phyloP scores from a whole-genome alignment of 2,113 vertebrate genomes.

The Grus americana region DNA sequence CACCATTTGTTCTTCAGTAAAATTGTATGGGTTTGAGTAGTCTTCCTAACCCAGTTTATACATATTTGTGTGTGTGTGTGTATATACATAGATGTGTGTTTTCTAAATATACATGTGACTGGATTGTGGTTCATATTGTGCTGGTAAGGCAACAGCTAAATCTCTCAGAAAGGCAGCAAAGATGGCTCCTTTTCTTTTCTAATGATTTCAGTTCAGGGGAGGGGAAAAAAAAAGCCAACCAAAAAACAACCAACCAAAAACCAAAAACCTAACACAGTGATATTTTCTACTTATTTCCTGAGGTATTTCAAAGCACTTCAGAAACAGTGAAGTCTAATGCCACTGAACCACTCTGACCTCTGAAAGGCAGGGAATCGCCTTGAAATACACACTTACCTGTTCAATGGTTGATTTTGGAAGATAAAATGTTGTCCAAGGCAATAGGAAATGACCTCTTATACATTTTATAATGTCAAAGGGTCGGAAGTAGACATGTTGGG shows the following conservation, averaged over 20 bases:
- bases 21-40: neutral
- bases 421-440: neutral
- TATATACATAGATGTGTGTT: neutral
- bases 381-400: neutral
- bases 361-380: constrained; percentile 9
- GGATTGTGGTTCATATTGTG: neutral
- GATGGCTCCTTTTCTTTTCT: neutral
- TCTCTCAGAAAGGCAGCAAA: neutral
- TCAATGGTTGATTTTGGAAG: neutral
- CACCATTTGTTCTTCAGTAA: neutral
- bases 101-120: neutral
- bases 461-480: neutral
- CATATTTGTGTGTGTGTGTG: neutral
- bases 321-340: neutral
- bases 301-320: constrained; percentile 34
- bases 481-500: neutral
- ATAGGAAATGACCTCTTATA: neutral
- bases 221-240: neutral
- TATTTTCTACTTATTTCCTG: constrained; percentile 22
- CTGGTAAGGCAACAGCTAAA: neutral
- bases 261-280: neutral
- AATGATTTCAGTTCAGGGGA: neutral
- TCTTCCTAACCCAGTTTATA: neutral
- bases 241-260: too few relatives aligned
- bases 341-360: neutral